Percentiles rank a stretch among this genome's conserved stretches.
Conservation (phyloP, 2,888 invertebrate species). For the Heteromurus nitidus region DNA sequence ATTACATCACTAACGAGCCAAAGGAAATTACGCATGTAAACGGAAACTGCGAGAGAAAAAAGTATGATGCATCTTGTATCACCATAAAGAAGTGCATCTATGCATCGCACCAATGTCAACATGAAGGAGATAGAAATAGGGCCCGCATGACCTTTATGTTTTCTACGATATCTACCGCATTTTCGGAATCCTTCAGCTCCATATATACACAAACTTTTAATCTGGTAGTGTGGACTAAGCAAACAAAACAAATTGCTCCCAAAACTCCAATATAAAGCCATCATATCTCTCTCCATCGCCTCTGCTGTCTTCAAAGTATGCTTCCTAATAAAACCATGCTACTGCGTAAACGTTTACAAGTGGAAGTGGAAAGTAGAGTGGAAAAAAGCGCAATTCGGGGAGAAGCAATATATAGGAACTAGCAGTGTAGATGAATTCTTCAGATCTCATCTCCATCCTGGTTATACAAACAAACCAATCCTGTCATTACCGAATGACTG, state of each 20-base stretch:
- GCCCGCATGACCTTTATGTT: constrained; percentile 8
- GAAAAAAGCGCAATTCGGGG: no score
- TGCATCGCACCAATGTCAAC: not conserved
- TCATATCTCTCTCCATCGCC: constrained; percentile 43
- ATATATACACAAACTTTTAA: constrained; percentile 13
- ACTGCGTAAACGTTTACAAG: not conserved
- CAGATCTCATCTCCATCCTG: constrained; percentile 7
- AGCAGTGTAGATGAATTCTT: constrained; percentile 5
- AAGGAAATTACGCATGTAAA: not conserved
- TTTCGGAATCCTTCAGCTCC: not conserved
- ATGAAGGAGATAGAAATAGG: not conserved
- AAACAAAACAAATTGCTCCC: constrained; percentile 56
- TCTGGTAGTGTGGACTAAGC: constrained; percentile 27
- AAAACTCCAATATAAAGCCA: constrained; percentile 51
- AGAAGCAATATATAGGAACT: no score
- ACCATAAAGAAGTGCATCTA: constrained; percentile 2
- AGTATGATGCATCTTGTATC: not conserved
- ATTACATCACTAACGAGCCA: not conserved
- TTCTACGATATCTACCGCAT: not conserved
- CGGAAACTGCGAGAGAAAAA: not conserved
- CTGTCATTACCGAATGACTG: constrained; percentile 14
- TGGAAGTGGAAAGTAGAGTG: not conserved
- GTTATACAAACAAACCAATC: constrained; percentile 41
- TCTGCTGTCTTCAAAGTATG: not conserved
- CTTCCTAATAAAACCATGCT: not conserved